Evolutionary conservation across 2,797 vertebrate genomes (phyloP), one percentile per base, ranked within the genome.

Genomic region (Monodelphis domestica): DNA sequence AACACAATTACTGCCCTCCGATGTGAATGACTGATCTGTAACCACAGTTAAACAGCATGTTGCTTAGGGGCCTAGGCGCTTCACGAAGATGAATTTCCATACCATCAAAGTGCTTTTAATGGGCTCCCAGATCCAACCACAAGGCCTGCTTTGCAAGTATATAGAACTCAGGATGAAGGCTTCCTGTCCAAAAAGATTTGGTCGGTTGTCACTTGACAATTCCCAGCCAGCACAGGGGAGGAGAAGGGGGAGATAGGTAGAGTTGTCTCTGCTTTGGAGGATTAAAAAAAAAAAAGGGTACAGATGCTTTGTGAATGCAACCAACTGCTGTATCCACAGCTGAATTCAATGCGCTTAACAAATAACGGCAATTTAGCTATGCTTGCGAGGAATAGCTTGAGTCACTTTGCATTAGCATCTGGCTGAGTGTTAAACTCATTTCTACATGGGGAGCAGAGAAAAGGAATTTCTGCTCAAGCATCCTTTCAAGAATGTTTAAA

Each of bases 261-360:
- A 98, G 98, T 97, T 98, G 98, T 97, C 98, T 98, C 98, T 98
- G 98, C 98, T 98, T 98, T 98, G 97, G 98, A 98, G 98, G 98
- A 98, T 98, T 95, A 95, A 94, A 94, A 91, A 88, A 33, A 91
- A 91, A 96, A 97, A 97, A 97, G 93, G 96, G 98, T 98, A 98
- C 98, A 98, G 98, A 99, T 98, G 98, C 98, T 98, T 98, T 98
- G 97, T 98, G 97, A 98, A 98, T 97, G 97, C 98, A 98, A 98
- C 98, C 98, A 98, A 98, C 98, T 98, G 98, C 98, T 98, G 98
- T 98, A 98, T 97, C 98, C 98, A 98, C 98, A 98, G 99, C 98
- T 99, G 99, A 99, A 99, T 99, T 98, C 98, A 98, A 99, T 98
- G 98, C 98, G 99, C 99, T 99, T 99, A 99, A 99, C 99, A 99